A percentile compares a stretch with the other conserved stretches of the same genome.
Evolutionary conservation across 2,113 vertebrate genomes (phyloP).

Genomic region (Pluvianellus socialis): DNA sequence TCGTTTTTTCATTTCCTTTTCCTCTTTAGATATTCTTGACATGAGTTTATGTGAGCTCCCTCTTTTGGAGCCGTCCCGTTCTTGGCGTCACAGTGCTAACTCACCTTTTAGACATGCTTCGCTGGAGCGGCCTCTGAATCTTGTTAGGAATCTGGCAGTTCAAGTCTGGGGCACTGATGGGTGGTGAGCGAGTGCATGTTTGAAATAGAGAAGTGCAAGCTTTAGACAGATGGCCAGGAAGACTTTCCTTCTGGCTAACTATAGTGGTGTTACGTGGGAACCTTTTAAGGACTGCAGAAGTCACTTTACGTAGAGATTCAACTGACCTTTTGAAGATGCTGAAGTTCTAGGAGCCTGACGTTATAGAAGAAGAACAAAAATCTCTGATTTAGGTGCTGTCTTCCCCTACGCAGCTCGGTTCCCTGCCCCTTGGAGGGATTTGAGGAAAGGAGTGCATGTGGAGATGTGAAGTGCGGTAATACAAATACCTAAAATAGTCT

Average conservation of each 20-base stretch:
- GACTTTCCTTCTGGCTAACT: background rate
- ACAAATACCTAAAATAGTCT: background rate
- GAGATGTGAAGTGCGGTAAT: background rate
- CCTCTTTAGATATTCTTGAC: background rate
- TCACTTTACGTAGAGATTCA: background rate
- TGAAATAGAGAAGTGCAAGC: background rate
- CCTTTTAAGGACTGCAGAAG: background rate
- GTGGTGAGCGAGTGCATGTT: rapidly evolving
- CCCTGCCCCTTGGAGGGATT: background rate
- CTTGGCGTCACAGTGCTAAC: background rate
- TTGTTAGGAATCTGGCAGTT: background rate
- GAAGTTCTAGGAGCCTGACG: background rate
- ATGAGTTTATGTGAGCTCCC: background rate
- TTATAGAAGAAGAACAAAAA: background rate
- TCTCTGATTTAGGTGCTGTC: rapidly evolving
- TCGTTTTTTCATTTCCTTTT: background rate
- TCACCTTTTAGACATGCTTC: background rate
- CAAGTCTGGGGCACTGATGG: background rate
- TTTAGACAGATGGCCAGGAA: background rate
- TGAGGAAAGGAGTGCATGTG: background rate
- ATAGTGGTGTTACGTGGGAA: background rate
- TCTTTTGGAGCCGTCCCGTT: background rate
- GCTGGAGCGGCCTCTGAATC: background rate
- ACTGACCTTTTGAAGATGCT: background rate
- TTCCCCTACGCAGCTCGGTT: background rate